Evolutionary conservation across 1,140 invertebrate genomes (phyloP), one percentile per base, ranked within the genome.

Genomic region (Drosophila nikananu): DNA sequence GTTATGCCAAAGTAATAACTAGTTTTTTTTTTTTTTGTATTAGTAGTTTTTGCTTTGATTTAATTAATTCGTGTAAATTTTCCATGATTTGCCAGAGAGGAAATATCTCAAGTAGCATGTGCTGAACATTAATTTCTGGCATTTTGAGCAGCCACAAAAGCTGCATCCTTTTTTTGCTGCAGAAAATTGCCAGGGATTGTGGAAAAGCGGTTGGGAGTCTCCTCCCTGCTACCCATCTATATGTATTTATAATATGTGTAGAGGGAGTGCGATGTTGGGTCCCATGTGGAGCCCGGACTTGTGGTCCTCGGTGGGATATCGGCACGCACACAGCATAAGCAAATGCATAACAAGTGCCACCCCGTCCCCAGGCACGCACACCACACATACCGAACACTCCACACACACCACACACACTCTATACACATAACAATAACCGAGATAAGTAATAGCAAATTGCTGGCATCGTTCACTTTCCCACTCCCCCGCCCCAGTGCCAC

Each of bases 361-460:
- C 63, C 57, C 60, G 59, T 5, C 51, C 30, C 58, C 2, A 37
- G 61, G n/a, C 25, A 42, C 42, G 15, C 52, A n/a, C 58, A 52
- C 55, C 41, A 30, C 51, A 42, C 51, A 61, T n/a, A 32, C 42
- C n/a, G 3, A 19, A 37, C 35, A 55, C 48, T 10, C 23, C n/a
- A 60, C 75, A 81, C 32, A 32, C 30, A 32, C 1, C 25, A 17
- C 42, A 46, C 49, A 61, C 32, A n/a, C 48, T 5, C 13, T 44
- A 41, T 62, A 35, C 81, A 39, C 62, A 73, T 67, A 81, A 86
- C 68, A 86, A 86, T 81, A 86, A 75, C 67, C 74, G 66, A 81
- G 82, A 86, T 86, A 86, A 86, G 75, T 86, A 82, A 86, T 86
- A 71, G 82, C 82, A 86, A 86, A 86, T 86, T 86, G 78, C 68